Evolutionary conservation across 2,797 vertebrate genomes (phyloP).

Genomic region (Pteropus rufus): DNA sequence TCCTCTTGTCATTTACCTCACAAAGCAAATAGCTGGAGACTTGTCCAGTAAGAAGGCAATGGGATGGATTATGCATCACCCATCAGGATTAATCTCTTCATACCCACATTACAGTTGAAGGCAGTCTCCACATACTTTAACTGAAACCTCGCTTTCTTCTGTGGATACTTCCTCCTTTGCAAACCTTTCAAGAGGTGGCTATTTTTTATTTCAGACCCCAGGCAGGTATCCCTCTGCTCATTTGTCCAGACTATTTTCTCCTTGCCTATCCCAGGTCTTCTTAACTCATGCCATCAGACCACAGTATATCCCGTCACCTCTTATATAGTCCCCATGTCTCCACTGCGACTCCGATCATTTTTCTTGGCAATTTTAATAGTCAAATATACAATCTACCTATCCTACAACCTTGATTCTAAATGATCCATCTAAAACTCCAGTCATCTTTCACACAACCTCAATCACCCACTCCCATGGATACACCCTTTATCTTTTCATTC

Average conservation of each 20-base stretch:
- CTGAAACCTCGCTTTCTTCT: not conserved
- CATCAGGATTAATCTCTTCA: not conserved
- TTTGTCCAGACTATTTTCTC: not conserved
- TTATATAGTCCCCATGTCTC: too few relatives aligned
- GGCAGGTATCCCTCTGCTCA: not conserved
- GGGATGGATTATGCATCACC: not conserved
- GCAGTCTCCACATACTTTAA: not conserved
- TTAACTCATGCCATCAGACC: not conserved
- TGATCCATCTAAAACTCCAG: not conserved
- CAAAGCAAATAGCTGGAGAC: not conserved
- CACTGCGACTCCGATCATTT: not conserved
- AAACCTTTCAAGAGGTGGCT: not conserved
- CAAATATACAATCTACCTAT: not conserved
- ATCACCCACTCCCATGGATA: not conserved
- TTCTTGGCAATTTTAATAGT: not conserved
- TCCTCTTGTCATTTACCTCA: not conserved
- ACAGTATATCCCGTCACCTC: not conserved
- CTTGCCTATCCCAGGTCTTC: not conserved
- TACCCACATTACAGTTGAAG: too few relatives aligned
- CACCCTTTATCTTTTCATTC: not conserved
- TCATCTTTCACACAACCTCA: not conserved
- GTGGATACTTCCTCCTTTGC: not conserved
- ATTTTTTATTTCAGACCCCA: not conserved
- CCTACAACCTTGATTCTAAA: not conserved
- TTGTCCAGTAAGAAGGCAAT: not conserved